Base-by-base conservation (phyloP, 2,797 vertebrate species). In the Phataginus tricuspis region DNA sequence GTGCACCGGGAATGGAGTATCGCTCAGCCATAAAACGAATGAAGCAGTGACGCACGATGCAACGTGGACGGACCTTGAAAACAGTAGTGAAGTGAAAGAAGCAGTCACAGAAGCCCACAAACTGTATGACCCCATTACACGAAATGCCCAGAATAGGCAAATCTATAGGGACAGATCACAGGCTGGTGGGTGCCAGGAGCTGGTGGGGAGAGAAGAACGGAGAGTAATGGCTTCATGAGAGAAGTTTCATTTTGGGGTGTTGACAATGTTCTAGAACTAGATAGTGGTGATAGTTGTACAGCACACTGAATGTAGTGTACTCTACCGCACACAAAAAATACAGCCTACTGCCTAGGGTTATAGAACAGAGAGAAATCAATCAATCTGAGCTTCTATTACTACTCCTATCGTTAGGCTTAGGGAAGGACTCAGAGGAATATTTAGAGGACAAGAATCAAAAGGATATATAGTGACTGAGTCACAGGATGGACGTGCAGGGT, bases 61-160 rank as follows among this genome's bases (percentile, higher is more conserved):
- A 27, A 21, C 55, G 7, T 0, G 15, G 27, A 53, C 0, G 15
- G 13, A 74, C n/a, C 7, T 7, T 0, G 9, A n/a, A 57, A 51
- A 69, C 7, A 13, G 6, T 29, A 61, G 7, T 63, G 39, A 19
- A 51, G 15, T 10, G 4, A 71, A 37, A 57, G 82, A 37, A 5
- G 31, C 4, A 18, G 45, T 14, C 45, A 4, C 21, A 8, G 12
- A 39, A 68, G 69, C 51, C 27, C 19, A n/a, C 27, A 10, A 0
- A 12, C 5, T 10, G 21, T 21, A 21, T 29, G 31, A 49, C 6
- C 71, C 34, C 8, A 2, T 25, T 2, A 4, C 0, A 7, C 4
- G 39, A 39, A 53, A n/a, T 39, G n/a, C 29, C 23, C 18, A 19
- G 7, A 49, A 23, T 1, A 15, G 3, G 75, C 75, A n/a, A 12